Evolutionary conservation across 2,113 vertebrate genomes (phyloP), one percentile per base, ranked within the genome.

Genomic region (Paralichthys olivaceus): DNA sequence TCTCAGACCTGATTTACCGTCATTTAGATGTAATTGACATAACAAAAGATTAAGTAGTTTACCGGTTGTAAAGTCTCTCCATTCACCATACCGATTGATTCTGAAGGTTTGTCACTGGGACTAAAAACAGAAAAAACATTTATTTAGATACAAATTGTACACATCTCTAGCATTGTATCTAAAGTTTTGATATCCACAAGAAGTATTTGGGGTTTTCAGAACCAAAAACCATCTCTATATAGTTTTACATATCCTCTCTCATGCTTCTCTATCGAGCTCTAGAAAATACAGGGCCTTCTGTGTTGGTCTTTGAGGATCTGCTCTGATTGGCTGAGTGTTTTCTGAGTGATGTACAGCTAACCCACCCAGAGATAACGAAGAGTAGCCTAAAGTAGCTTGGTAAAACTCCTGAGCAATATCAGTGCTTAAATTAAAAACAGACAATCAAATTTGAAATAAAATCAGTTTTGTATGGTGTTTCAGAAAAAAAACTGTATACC

Each of bases 11-110:
- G 15, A 54, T 22, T 56, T 3, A 8, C 11, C 2, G 23, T 19
- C n/a, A 60, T 55, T 66, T 12, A 34, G 14, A 32, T 22, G 19
- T 7, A 12, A 64, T 7, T 5, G 59, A 57, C 54, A 47, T n/a
- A 54, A 76, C 3, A 5, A 56, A 0, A 47, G 17, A 32, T 20
- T 2, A 19, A 14, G 22, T 29, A n/a, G 11, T 26, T 25, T 93
- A 99, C 98, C 97, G 98, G 97, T 90, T 97, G 96, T 89, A 96
- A 95, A 91, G 94, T 96, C 86, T 98, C 98, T 90, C 97, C 97
- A 62, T 99, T 99, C 84, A 96, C 96, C 96, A 99, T 95, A 95
- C 95, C 95, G 78, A 98, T 93, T 49, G 96, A 95, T 91, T 99
- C 97, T 93, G 96, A 94, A 93, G 96, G 95, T 95, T 99, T 99